Evolutionary conservation across 1,140 invertebrate genomes (phyloP), one percentile per base, ranked within the genome.

Genomic region (Cydia strobilella): DNA sequence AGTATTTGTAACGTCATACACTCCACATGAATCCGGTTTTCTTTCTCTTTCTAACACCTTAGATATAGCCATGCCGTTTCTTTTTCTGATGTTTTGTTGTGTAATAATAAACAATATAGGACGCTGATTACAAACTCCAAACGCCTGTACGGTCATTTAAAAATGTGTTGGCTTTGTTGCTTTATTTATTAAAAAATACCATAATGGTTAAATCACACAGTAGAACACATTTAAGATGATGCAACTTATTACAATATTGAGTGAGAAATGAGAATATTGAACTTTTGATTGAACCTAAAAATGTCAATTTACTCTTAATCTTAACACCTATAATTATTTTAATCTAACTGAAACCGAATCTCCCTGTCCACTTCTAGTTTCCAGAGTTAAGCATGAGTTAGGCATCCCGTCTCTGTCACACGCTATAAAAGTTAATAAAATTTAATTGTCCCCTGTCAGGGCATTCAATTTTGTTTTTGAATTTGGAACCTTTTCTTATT

Each of bases 211-310:
- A 20, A 9, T 59, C 6, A 59, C 18, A 59, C 10, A 3, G 54
- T 12, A 23, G 2, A 3, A 3, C 2, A 23, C 2, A 59, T 54
- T 15, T 23, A 23, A 20, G 65, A 69, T 69, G 65, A 69, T 69
- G 65, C 31, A 69, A 69, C 31, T 69, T 18, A 35, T 35, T 31
- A 12, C 9, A 69, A 42, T n/a, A 69, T 69, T 31, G 31, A 69
- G 35, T 35, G 65, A 69, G 65, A 69, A 69, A 18, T 35, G 65
- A 69, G 65, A 69, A 3, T 35, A 69, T 25, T 23, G 6, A 59
- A 23, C 54, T 20, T 20, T 42, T 42, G 39, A 42, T 42, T 42
- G 39, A 45, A 45, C 12, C 42, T 45, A 12, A 12, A 12, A 42
- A 42, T 1, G 39, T 42, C 12, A 42, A 7, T 10, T 42, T 42